phyloP scores from a whole-genome alignment of 2,797 vertebrate species.

The Anguilla megastoma region DNA sequence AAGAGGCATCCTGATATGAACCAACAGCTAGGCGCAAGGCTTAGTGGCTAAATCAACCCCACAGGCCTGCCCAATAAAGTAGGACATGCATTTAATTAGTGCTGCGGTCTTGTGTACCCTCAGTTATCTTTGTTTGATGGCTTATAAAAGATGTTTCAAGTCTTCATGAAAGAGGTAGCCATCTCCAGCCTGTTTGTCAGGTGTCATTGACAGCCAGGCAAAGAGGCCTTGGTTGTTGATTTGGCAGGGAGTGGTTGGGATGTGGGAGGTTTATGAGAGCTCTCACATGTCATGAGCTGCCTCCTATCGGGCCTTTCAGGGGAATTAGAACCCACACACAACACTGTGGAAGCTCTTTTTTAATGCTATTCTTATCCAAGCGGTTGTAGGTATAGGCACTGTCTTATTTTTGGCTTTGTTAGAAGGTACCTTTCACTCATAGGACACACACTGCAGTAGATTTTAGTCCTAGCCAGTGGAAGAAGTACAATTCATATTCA shows the following conservation, averaged over 20 bases:
- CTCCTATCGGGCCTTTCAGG: not conserved
- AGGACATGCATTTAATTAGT: not conserved
- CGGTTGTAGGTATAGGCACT: not conserved
- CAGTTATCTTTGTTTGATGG: conserved; percentile 48
- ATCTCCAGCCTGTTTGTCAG: conserved; percentile 65
- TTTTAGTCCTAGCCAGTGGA: not conserved
- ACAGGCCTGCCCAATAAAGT: not conserved
- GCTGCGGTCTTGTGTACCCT: not conserved
- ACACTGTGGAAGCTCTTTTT: not conserved
- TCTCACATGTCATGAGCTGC: conserved; percentile 23
- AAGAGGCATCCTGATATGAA: not conserved
- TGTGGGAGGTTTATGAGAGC: conserved; percentile 51
- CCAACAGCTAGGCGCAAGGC: not conserved
- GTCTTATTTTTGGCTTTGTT: not conserved
- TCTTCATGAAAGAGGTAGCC: conserved; percentile 59
- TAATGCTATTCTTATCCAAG: not conserved
- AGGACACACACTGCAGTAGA: not conserved
- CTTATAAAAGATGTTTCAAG: conserved; percentile 50
- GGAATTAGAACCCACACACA: not conserved
- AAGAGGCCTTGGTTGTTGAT: conserved; percentile 59
- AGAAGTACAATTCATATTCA: not conserved
- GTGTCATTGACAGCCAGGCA: conserved; percentile 59
- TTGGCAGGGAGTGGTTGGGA: conserved; percentile 45
- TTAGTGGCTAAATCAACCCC: not conserved
- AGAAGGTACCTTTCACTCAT: not conserved